Percentiles rank a stretch among this genome's conserved stretches.
phyloP scores from a whole-genome alignment of 1,140 invertebrate genomes.

The Grapholita molesta region DNA sequence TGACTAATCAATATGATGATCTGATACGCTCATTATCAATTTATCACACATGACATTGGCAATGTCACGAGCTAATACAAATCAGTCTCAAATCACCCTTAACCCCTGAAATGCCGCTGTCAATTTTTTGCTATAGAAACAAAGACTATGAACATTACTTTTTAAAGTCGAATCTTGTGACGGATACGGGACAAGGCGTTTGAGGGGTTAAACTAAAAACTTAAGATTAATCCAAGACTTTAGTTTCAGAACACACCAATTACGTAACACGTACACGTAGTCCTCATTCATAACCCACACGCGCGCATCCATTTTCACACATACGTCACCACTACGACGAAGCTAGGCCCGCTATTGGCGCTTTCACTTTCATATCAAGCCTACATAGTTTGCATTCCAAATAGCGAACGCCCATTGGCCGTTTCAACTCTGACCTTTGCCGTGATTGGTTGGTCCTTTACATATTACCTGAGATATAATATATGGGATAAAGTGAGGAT shows the following conservation, averaged over 20 bases:
- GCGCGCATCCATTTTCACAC: not conserved
- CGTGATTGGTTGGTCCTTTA: conserved; percentile 46
- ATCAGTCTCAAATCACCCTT: not conserved
- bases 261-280: conserved; percentile 7
- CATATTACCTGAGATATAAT: conserved; percentile 53
- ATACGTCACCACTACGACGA: conserved; percentile 16
- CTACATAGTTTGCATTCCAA: conserved; percentile 65
- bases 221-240: not conserved
- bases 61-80: not conserved
- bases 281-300: conserved; percentile 2
- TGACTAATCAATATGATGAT: no score
- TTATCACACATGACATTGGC: not conserved
- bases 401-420: conserved; percentile 48
- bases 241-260: not conserved
- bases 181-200: no score
- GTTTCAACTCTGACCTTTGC: conserved; percentile 59
- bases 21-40: no score
- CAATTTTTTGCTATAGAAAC: no score
- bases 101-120: no score
- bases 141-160: no score
- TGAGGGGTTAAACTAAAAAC: no score
- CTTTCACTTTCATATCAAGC: conserved; percentile 61
- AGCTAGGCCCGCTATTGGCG: conserved; percentile 39
- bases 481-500: conserved; percentile 25
- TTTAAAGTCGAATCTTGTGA: no score